Evolutionary conservation across 2,888 invertebrate genomes (phyloP).

Genomic region (Entomobrya proxima): DNA sequence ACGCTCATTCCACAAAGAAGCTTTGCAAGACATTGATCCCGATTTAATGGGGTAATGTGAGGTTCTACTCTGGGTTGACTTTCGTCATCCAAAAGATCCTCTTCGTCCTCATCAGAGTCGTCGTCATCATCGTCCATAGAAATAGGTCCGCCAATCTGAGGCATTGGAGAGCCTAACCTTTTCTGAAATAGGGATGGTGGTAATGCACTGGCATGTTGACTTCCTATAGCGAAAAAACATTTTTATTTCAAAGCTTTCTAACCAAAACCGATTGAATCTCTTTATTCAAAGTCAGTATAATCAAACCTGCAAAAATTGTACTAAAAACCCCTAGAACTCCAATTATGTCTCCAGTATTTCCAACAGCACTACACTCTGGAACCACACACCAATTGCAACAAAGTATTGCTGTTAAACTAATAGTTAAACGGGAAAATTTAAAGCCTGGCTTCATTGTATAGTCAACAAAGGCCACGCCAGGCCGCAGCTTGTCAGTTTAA

Average conservation of each 20-base stretch:
- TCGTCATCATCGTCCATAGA: constrained; percentile 39
- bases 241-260: neutral
- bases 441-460: constrained; percentile 51
- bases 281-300: neutral
- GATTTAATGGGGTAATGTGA: constrained; percentile 55
- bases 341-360: neutral
- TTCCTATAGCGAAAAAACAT: too few relatives aligned
- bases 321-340: constrained; percentile 37
- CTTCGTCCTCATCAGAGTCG: constrained; percentile 60
- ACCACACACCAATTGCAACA: constrained; percentile 41
- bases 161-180: constrained; percentile 50
- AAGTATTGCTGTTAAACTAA: constrained; percentile 2
- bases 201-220: constrained; percentile 5
- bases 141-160: constrained; percentile 34
- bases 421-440: constrained; percentile 42
- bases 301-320: constrained; percentile 27
- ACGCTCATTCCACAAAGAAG: constrained; percentile 70
- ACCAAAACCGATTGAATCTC: neutral
- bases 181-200: constrained; percentile 27
- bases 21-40: constrained; percentile 68
- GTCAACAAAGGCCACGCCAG: constrained; percentile 29
- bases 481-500: neutral
- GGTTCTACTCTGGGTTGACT: constrained; percentile 66
- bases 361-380: constrained; percentile 28
- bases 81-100: constrained; percentile 48